phyloP scores from a whole-genome alignment of 1,140 invertebrate species.

The Calliphora vicina region DNA sequence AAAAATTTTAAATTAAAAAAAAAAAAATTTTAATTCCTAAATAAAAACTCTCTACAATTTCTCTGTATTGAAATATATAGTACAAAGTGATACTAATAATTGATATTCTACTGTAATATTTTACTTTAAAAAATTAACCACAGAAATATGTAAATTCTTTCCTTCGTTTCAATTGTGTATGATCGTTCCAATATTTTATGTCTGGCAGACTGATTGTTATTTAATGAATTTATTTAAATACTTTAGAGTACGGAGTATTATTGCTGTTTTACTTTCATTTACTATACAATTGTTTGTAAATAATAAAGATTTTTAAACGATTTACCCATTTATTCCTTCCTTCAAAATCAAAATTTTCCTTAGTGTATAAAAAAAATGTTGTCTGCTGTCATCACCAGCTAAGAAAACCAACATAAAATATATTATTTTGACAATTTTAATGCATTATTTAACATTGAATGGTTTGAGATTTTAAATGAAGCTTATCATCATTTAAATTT shows the following conservation, averaged over 20 bases:
- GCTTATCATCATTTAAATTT: background rate
- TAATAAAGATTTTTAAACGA: too few relatives aligned
- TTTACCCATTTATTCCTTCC: too few relatives aligned
- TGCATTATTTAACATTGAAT: background rate
- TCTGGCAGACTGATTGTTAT: background rate
- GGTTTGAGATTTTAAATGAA: background rate
- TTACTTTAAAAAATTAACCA: background rate
- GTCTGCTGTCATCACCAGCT: background rate
- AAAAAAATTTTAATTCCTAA: too few relatives aligned
- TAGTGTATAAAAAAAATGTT: background rate
- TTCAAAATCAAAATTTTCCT: background rate
- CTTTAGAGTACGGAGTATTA: too few relatives aligned
- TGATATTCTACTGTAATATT: background rate
- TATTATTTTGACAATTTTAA: background rate
- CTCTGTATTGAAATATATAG: background rate
- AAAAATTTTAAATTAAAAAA: too few relatives aligned
- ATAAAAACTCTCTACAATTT: too few relatives aligned
- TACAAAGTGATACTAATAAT: too few relatives aligned
- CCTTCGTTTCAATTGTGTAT: background rate
- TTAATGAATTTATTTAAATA: background rate
- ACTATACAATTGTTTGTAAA: too few relatives aligned
- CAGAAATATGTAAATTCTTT: too few relatives aligned
- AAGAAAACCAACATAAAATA: too few relatives aligned
- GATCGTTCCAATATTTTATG: background rate
- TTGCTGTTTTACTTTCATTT: too few relatives aligned